Percentiles rank a stretch among this genome's conserved stretches.
Conservation (phyloP, 2,888 invertebrate species). For the Orchesellides sinensis region DNA sequence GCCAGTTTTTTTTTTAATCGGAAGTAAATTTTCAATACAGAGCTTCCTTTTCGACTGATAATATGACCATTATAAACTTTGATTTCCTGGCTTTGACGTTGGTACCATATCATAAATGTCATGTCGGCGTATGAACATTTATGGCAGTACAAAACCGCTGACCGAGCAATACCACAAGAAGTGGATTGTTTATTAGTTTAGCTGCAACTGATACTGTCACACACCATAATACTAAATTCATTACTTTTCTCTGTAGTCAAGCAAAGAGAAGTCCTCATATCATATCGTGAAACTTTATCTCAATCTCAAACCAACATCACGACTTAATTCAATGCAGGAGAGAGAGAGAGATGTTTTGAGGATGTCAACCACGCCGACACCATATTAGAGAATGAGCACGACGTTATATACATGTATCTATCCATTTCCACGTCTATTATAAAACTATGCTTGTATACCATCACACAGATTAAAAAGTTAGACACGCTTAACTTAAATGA, state of each 20-base stretch:
- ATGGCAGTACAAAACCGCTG: conserved; percentile 35
- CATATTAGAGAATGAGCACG: neutral
- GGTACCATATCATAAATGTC: conserved; percentile 16
- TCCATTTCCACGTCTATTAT: no score
- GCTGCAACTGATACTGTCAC: conserved; percentile 6
- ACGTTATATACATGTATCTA: neutral
- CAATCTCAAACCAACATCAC: neutral
- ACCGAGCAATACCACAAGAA: conserved; percentile 17
- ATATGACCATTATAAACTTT: conserved; percentile 10
- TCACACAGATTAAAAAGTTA: conserved; percentile 55
- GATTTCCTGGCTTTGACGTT: neutral
- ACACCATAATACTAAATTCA: neutral
- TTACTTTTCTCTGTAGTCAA: neutral
- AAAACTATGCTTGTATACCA: no score
- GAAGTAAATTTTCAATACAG: neutral
- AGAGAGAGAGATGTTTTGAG: no score
- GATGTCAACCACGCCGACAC: neutral
- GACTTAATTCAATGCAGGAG: neutral
- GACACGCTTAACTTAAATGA: conserved; percentile 40
- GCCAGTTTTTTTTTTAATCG: no score
- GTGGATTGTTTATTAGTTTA: conserved; percentile 15
- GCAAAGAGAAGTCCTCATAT: no score
- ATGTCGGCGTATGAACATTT: conserved; percentile 2
- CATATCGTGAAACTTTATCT: neutral
- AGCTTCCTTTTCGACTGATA: neutral